A percentile compares a stretch with the other conserved stretches of the same genome.
These are phyloP conservation scores for Drosophila jambulina DNA, from an alignment of 1,140 invertebrate species.

Conservation along the genomic window DNA sequence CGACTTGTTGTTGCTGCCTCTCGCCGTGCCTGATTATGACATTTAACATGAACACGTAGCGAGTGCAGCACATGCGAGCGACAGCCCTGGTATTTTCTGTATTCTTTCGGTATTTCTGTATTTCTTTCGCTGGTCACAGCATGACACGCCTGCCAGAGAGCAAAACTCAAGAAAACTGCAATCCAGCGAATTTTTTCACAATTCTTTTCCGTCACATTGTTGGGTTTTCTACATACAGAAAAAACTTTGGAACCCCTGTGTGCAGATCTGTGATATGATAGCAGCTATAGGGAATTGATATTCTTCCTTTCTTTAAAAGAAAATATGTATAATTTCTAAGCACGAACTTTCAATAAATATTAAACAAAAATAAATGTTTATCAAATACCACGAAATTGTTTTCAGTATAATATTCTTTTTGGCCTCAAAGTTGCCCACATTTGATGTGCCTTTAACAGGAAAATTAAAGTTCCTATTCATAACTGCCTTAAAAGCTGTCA, in stretches of 20 bases:
- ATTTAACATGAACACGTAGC: conserved; percentile 82
- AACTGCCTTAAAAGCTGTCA: conserved; percentile 34
- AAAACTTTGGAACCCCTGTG: neutral
- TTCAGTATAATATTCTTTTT: conserved; percentile 40
- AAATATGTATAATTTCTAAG: too few species aligned
- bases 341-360: too few species aligned
- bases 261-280: too few species aligned
- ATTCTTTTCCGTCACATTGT: conserved; percentile 16
- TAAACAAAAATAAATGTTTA: neutral
- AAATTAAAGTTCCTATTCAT: conserved; percentile 28
- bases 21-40: conserved; percentile 73
- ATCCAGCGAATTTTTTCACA: conserved; percentile 32
- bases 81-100: conserved; percentile 60
- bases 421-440: conserved; percentile 55
- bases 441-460: conserved; percentile 17
- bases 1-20: conserved; percentile 13
- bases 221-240: conserved; percentile 39
- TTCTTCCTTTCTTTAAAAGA: too few species aligned
- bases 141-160: conserved; percentile 37
- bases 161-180: conserved; percentile 56
- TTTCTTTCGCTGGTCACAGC: conserved; percentile 36
- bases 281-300: neutral
- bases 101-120: conserved; percentile 30
- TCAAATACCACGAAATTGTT: neutral
- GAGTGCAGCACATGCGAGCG: conserved; percentile 69